Conservation (phyloP, 1,140 invertebrate species). For the Sycobia sp. region DNA sequence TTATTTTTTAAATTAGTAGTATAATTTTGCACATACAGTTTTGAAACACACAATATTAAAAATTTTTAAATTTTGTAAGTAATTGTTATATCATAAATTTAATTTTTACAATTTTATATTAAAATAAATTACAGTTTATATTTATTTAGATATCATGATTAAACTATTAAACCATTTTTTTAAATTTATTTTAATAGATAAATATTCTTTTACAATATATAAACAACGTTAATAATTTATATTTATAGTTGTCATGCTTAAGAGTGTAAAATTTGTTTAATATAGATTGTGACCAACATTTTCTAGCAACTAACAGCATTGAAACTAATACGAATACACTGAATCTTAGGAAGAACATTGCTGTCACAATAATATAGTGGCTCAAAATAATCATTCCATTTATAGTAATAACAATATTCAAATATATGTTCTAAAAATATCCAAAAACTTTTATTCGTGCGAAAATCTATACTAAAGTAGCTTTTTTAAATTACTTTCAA, state of each 20-base stretch:
- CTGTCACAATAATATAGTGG: background rate
- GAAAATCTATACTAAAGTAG: slow-evolving; percentile 1
- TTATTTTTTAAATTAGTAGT: too few relatives aligned
- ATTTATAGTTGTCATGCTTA: background rate
- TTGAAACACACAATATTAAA: too few relatives aligned
- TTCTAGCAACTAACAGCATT: background rate
- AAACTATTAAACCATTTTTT: too few relatives aligned
- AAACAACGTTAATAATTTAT: background rate
- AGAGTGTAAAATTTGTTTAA: background rate
- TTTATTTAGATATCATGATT: too few relatives aligned
- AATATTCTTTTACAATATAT: too few relatives aligned
- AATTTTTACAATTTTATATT: background rate
- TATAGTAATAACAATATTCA: slow-evolving; percentile 3
- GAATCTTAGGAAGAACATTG: background rate
- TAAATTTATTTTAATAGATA: too few relatives aligned
- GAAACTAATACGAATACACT: background rate
- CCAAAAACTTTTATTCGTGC: slow-evolving; percentile 6
- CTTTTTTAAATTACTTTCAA: slow-evolving; percentile 7
- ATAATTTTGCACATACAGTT: too few relatives aligned
- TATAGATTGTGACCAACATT: background rate
- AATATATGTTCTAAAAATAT: slow-evolving; percentile 19
- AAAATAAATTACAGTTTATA: background rate
- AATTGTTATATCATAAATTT: too few relatives aligned
- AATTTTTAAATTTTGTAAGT: too few relatives aligned
- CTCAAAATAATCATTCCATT: slow-evolving; percentile 17